Conservation (phyloP, 2,888 invertebrate species). For the Diaperis boleti region DNA sequence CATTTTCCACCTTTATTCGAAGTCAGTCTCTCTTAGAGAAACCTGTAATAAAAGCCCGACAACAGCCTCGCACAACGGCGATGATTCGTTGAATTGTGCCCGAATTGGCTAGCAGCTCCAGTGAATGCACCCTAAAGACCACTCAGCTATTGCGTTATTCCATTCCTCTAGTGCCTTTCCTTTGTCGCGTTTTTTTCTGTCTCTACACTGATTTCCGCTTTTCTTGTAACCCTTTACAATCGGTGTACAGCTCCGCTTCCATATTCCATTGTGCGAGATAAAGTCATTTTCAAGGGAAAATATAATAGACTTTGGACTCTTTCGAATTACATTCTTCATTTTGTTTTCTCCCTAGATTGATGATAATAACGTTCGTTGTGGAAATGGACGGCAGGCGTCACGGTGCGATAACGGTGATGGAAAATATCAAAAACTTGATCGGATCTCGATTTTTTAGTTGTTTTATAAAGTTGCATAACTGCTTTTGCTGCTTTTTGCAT, state of each 20-base stretch:
- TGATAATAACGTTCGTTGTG: conserved; percentile 29
- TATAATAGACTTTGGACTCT: conserved; percentile 56
- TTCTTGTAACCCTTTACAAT: conserved; percentile 63
- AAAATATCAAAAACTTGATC: too few relatives aligned
- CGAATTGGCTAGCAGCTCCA: conserved; percentile 59
- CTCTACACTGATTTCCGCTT: conserved; percentile 60
- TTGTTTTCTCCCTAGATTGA: conserved; percentile 25
- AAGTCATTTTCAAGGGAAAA: conserved; percentile 57
- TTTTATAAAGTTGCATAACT: too few relatives aligned
- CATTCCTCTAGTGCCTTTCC: conserved; percentile 57
- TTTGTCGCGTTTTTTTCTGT: conserved; percentile 57
- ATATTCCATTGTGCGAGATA: conserved; percentile 59
- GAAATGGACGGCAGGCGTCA: conserved; percentile 20
- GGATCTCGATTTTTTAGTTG: too few relatives aligned
- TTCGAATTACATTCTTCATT: conserved; percentile 45
- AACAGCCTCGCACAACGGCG: conserved; percentile 33
- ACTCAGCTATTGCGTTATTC: conserved; percentile 62
- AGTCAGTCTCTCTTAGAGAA: conserved; percentile 2
- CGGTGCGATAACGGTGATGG: conserved; percentile 34
- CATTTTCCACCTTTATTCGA: too few relatives aligned
- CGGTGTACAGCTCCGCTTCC: conserved; percentile 55
- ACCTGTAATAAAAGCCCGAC: conserved; percentile 2
- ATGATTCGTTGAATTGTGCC: conserved; percentile 61
- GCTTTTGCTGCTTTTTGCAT: too few relatives aligned
- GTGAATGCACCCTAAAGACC: conserved; percentile 63